Conservation (phyloP, 1,140 invertebrate genomes). For the Drosophila dunni region DNA sequence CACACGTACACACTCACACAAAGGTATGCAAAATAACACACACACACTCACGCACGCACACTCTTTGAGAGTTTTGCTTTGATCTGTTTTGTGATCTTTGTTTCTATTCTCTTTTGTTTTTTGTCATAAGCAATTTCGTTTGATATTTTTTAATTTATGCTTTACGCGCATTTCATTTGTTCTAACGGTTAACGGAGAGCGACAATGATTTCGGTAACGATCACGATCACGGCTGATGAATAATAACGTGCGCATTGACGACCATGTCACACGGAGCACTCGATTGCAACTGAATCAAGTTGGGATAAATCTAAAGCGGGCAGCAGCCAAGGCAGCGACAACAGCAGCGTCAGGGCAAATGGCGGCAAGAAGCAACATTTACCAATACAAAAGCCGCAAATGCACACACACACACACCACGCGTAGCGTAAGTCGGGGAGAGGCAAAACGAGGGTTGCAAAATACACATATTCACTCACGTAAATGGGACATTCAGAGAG, state of each 20-base stretch:
- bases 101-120: not conserved
- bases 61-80: constrained; percentile 8
- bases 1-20: constrained; percentile 15
- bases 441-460: constrained; percentile 68
- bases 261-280: constrained; percentile 76
- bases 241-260: constrained; percentile 53
- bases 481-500: constrained; percentile 60
- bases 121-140: constrained; percentile 36
- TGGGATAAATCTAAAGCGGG: constrained; percentile 59
- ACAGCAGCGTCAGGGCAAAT: constrained; percentile 59
- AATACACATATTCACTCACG: constrained; percentile 23
- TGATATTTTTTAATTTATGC: constrained; percentile 13
- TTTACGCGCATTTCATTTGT: constrained; percentile 18
- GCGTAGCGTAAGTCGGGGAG: constrained; percentile 2
- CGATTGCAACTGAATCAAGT: constrained; percentile 84
- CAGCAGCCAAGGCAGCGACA: constrained; percentile 27
- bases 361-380: constrained; percentile 82
- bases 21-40: constrained; percentile 9
- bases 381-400: constrained; percentile 76
- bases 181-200: not conserved
- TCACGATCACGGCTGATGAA: constrained; percentile 7
- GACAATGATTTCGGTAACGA: constrained; percentile 3
- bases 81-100: not conserved
- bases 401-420: constrained; percentile 2
- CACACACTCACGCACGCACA: constrained; percentile 14